Base-by-base conservation (phyloP, 2,113 vertebrate genomes). In the Mesocricetus auratus region DNA sequence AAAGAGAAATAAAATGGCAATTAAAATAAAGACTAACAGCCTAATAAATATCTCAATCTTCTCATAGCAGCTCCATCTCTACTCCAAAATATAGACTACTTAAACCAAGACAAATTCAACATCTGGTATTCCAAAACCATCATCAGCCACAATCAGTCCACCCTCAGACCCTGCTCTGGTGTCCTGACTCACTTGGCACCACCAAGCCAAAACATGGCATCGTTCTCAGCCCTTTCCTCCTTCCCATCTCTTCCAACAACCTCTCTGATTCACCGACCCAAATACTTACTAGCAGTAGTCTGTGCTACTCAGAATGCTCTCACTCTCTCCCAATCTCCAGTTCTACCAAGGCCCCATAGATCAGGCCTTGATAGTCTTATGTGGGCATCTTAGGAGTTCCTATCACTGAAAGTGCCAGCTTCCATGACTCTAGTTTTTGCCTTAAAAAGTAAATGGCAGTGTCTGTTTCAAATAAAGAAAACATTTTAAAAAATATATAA, bases 91-190 rank as follows among this genome's bases (percentile, higher is more conserved):
- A 83, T 22, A 95, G 82, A 21, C 36, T 39, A 45, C 29, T 5
- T 85, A 62, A 93, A 90, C 73, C 73, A 93, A 86, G 93, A 15
- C 42, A 93, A 88, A 73, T 60, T 64, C 26, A 39, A 58, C 13
- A 29, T 56, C 47, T 26, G 19, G 82, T 17, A 33, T 36, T 60
- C 16, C 68, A 33, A 78, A 86, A 71, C 42, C 50, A 58, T 26
- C 79, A n/a, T 21, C 36, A 66, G 12, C 36, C 68, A 53, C 26
- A 42, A 73, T 62, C 39, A 73, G 8, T 42, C 45, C 33, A 39
- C 4, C 13, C 53, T 77, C 73, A 86, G 90, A 60, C 53, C n/a
- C 93, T 77, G 47, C 58, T 78, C 47, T n/a, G 15, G 10, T 47
- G 33, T 9, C 68, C 62, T 64, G 50, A 36, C 73, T 56, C 24